These are phyloP conservation scores for Cheilosia vernalis DNA, from an alignment of 2,888 invertebrate species.

Conservation along the genomic window DNA sequence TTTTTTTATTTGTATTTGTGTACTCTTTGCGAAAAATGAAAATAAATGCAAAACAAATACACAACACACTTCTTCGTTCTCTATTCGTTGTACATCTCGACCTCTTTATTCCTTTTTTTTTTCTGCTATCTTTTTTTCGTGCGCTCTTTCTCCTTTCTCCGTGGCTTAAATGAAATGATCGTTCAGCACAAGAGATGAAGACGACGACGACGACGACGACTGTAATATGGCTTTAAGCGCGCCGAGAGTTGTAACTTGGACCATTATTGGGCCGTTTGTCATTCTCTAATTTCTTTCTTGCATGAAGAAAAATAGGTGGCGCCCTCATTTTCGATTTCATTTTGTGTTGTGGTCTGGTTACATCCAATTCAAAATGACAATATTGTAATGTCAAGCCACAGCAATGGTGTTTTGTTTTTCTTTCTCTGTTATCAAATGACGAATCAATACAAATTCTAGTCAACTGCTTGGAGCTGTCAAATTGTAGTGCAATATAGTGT, in stretches of 20 bases:
- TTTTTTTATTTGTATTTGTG: conserved; percentile 2
- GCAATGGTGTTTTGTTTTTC: conserved; percentile 13
- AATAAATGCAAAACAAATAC: conserved; percentile 18
- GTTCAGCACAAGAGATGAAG: conserved; percentile 53
- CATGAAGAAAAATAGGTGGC: conserved; percentile 70
- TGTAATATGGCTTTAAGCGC: conserved; percentile 46
- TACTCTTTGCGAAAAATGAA: conserved; percentile 42
- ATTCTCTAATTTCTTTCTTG: conserved; percentile 68
- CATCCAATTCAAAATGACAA: conserved; percentile 26
- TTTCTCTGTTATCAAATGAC: conserved; percentile 46
- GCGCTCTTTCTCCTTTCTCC: conserved; percentile 77
- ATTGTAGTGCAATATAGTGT: conserved; percentile 46
- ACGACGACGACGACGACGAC: too few species aligned
- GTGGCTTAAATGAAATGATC: conserved; percentile 58
- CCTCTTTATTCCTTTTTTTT: conserved; percentile 70
- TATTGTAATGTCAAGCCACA: neutral
- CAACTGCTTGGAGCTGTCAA: conserved; percentile 34
- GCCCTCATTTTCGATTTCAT: conserved; percentile 74
- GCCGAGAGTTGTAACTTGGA: conserved; percentile 36
- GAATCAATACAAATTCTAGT: conserved; percentile 34
- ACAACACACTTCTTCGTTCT: conserved; percentile 65
- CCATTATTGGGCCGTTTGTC: conserved; percentile 65
- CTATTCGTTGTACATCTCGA: conserved; percentile 66
- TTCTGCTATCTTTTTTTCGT: neutral
- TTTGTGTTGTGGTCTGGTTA: conserved; percentile 53